Conservation (phyloP, 1,140 invertebrate species). For the Apolygus lucorum region DNA sequence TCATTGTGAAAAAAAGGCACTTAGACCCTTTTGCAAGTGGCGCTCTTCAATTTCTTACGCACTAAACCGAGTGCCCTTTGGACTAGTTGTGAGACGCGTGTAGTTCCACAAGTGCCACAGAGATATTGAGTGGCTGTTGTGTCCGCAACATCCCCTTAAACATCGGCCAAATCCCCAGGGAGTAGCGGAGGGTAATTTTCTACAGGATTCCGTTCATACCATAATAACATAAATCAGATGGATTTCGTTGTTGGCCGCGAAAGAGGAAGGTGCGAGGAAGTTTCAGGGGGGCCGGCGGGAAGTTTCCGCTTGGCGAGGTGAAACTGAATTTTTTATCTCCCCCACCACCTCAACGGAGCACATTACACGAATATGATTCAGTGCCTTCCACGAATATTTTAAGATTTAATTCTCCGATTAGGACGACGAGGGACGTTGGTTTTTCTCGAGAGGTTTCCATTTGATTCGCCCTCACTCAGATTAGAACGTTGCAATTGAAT, state of each 20-base stretch:
- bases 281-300: not conserved
- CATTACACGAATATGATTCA: not conserved
- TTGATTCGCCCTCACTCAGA: not conserved
- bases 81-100: too few relatives aligned
- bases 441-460: not conserved
- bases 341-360: not conserved
- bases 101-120: too few relatives aligned
- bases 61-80: too few relatives aligned
- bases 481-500: not conserved
- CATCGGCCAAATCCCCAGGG: not conserved
- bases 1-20: too few relatives aligned
- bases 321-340: constrained; percentile 1
- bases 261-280: not conserved
- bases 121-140: too few relatives aligned
- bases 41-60: too few relatives aligned
- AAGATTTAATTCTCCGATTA: constrained; percentile 1
- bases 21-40: too few relatives aligned
- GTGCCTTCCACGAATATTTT: not conserved
- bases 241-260: not conserved
- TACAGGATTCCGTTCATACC: not conserved
- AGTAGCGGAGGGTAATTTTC: not conserved
- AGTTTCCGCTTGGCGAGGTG: not conserved
- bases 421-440: not conserved
- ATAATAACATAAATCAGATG: constrained; percentile 2
- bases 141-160: too few relatives aligned